Percentiles rank a stretch among this genome's conserved stretches.
phyloP scores from a whole-genome alignment of 2,113 vertebrate genomes.

The Circaetus cinerascens region DNA sequence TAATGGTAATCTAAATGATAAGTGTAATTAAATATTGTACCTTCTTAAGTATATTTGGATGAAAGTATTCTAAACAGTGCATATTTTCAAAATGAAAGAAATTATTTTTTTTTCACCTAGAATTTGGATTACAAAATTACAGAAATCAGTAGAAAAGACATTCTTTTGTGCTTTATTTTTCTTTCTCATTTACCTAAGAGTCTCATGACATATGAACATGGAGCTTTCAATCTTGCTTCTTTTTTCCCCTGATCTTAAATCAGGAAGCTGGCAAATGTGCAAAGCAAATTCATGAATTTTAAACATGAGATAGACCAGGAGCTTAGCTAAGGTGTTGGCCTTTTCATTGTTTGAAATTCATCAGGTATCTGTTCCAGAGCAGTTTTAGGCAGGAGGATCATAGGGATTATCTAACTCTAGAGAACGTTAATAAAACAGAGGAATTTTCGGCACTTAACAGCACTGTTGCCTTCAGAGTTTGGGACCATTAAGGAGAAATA shows the following conservation, averaged over 20 bases:
- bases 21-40: background rate
- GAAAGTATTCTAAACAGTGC: background rate
- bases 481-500: background rate
- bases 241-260: background rate
- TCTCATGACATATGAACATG: background rate
- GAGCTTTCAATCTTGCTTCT: background rate
- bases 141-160: background rate
- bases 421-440: constrained; percentile 20
- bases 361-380: constrained; percentile 18
- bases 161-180: background rate
- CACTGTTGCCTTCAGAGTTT: background rate
- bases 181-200: background rate
- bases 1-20: background rate
- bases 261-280: background rate
- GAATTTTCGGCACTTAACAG: background rate
- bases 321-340: background rate
- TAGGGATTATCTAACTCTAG: constrained; percentile 5
- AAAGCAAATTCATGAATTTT: constrained; percentile 41
- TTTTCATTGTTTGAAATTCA: constrained; percentile 51
- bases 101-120: background rate
- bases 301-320: background rate
- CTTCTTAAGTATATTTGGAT: background rate
- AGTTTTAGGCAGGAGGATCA: background rate
- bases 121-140: background rate
- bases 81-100: background rate